Base-by-base conservation (phyloP, 1,140 invertebrate species). In the Drosophila dunni region DNA sequence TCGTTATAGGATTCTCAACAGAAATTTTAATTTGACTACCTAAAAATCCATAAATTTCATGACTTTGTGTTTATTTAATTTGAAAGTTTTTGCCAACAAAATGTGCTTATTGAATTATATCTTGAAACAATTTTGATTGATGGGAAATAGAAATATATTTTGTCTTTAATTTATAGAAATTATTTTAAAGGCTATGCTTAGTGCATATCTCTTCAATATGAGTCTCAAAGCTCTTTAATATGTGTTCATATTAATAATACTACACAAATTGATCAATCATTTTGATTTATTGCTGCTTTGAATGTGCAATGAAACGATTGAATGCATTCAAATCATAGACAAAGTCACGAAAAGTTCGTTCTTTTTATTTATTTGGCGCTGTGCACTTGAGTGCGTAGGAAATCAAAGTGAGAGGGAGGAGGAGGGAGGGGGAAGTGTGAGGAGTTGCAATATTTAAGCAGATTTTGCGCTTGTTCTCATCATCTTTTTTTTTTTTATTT, bases 371-470 rank as follows among this genome's bases (percentile, higher is more conserved):
- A 17, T 54, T 61, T 53, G 34, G 45, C 54, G 58, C 29, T 36
- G 33, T 48, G 50, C 70, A 53, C 33, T 61, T 54, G n/a, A 57
- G n/a, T 51, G 45, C 15, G 8, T 44, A 40, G 40, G 13, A 24
- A 58, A n/a, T 57, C 10, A 6, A 54, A 13, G n/a, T 17, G 33
- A 10, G 0, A 9, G 51, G 1, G 6, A 17, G 11, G 60, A n/a
- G n/a, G 20, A 3, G 20, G 44, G 5, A 50, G n/a, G 7, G 11
- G 5, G 24, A 10, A 2, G 40, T 29, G 61, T 20, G 33, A 66
- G 44, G 50, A 75, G 45, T 24, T 50, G 53, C 67, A 44, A 75
- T 57, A 63, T 69, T 69, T 57, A 70, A 63, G 51, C 51, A 48
- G 42, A 75, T 38, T 62, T 70, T 40, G 24, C 9, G 15, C 34